Base-by-base conservation (phyloP, 2,888 invertebrate genomes). In the Trachelus troglodyta region DNA sequence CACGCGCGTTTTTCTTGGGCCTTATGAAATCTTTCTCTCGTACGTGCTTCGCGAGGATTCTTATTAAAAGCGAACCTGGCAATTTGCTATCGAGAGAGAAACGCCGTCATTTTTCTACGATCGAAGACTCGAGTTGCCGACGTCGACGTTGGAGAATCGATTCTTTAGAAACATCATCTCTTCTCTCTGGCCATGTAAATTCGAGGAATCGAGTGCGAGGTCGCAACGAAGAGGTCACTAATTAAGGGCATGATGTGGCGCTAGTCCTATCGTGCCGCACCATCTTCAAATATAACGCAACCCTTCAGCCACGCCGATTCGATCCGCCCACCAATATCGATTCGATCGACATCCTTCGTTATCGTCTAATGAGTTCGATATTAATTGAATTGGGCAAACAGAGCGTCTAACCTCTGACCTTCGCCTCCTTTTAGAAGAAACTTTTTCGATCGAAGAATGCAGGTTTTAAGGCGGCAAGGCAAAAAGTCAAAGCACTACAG, bases 51-150 rank as follows among this genome's bases (percentile, higher is more conserved):
- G 81, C 77, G 81, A 80, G 80, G 73, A 82, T 81, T 80, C 78
- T 81, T 82, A 81, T 81, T 82, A 80, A 81, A 81, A 81, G 78
- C 79, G 76, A 79, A 81, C 81, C 82, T 78, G 80, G 76, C 81
- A 81, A 82, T 81, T 82, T 81, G 37, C 35, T 15, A 33, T 71
- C 30, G 31, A 33, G 33, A 71, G 6, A 31, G 31, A 31, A 71
- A 9, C 11, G 33, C 4, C 31, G 71, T 11, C 40, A 9, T 23
- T 56, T 56, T 23, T 56, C 9, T 4, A 56, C 15, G 23, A 56
- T 56, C 6, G 6, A 56, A 56, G 40, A 37, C 37, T 37, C 37
- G 33, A 33, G 33, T 1, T 33, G 33, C 33, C 33, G 33, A 33
- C 33, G 33, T 33, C 33, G 33, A 33, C 33, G 33, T 33, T 6